Conservation (phyloP, 2,113 vertebrate species). For the Emydura subglobosa region DNA sequence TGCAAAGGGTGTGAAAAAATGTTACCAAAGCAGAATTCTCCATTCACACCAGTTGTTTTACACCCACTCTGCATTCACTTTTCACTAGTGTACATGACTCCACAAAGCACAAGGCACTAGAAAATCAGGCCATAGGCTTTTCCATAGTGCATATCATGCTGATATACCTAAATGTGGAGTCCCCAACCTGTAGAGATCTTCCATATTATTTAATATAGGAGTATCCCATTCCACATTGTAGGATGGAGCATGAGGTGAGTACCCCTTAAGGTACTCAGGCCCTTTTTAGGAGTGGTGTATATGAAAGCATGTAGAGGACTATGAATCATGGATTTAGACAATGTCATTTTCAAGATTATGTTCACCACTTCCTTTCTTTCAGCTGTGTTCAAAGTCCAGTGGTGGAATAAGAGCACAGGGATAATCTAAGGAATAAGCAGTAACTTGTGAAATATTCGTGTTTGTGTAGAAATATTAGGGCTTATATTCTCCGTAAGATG, state of each 20-base stretch:
- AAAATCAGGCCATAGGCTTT: background rate
- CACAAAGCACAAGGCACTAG: background rate
- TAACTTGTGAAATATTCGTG: background rate
- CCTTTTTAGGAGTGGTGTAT: background rate
- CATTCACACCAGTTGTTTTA: background rate
- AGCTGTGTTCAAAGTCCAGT: fast-evolving
- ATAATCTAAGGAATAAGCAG: background rate
- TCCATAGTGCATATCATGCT: fast-evolving
- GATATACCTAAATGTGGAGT: background rate
- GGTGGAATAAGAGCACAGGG: background rate
- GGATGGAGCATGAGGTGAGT: background rate
- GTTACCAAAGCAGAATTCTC: background rate
- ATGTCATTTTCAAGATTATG: background rate
- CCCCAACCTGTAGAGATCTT: background rate
- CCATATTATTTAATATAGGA: background rate
- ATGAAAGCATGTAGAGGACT: background rate
- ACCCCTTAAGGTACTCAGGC: fast-evolving
- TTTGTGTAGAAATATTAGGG: background rate
- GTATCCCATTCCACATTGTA: background rate
- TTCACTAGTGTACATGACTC: background rate
- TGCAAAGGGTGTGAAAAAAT: background rate
- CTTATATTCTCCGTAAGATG: background rate
- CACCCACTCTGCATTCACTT: background rate
- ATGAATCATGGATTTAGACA: background rate
- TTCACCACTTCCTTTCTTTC: background rate